A percentile compares a stretch with the other conserved stretches of the same genome.
Evolutionary conservation across 1,140 invertebrate genomes (phyloP).

Genomic region (Planococcus citri): DNA sequence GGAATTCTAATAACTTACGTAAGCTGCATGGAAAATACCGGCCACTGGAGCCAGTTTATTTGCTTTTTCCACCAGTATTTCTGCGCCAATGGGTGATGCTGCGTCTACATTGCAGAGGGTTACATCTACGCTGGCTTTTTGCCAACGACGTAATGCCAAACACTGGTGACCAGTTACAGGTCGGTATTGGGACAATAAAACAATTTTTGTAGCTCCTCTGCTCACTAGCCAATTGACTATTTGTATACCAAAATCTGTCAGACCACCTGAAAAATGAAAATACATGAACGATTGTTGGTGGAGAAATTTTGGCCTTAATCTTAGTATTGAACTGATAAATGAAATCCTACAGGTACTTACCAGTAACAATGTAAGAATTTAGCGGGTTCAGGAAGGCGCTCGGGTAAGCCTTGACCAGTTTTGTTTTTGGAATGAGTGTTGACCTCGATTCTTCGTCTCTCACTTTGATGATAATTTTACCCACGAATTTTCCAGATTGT

Average conservation of each 20-base stretch:
- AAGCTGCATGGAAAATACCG: constrained; percentile 88
- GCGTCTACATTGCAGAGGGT: constrained; percentile 52
- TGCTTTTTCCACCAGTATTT: constrained; percentile 53
- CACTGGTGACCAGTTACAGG: constrained; percentile 78
- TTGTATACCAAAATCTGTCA: constrained; percentile 91
- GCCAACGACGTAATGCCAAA: constrained; percentile 61
- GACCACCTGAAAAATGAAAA: constrained; percentile 47
- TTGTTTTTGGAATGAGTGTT: constrained; percentile 36
- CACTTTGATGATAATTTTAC: constrained; percentile 86
- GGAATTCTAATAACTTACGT: constrained; percentile 43
- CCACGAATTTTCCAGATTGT: constrained; percentile 91
- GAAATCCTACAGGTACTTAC: constrained; percentile 26
- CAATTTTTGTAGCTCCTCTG: constrained; percentile 67
- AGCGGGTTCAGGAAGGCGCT: constrained; percentile 73
- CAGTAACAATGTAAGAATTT: constrained; percentile 72
- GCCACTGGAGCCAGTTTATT: constrained; percentile 64
- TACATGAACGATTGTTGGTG: too few relatives aligned
- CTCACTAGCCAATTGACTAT: constrained; percentile 78
- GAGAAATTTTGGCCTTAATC: too few relatives aligned
- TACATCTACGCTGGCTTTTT: constrained; percentile 52
- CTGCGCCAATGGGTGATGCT: constrained; percentile 49
- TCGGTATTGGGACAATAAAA: constrained; percentile 77
- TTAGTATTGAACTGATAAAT: not conserved
- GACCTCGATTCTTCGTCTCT: constrained; percentile 54
- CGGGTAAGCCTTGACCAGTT: constrained; percentile 59